Evolutionary conservation across 1,140 invertebrate species (phyloP), one percentile per base, ranked within the genome.

Genomic region (Tachypleus tridentatus): DNA sequence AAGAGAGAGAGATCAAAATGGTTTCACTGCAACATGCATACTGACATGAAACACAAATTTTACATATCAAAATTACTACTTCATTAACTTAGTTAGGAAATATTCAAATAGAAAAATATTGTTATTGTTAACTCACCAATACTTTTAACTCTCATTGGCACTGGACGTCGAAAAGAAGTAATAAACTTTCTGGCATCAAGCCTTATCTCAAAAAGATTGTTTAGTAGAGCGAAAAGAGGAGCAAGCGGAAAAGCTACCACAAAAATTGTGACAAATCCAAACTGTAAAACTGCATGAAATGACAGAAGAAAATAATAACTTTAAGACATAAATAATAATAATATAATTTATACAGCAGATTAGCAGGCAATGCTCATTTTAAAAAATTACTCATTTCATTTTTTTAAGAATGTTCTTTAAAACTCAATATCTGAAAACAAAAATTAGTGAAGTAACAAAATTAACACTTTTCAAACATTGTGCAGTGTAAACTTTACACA

Each of bases 241-340:
- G 90, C 91, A 61, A 93, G 76, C 0, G 91, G 91, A 80, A 94
- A 94, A 5, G 91, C 91, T 29, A 89, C 86, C 50, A 93, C 90
- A 74, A 94, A 93, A 61, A 93, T 86, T 4, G 90, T 93, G 47
- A 93, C 87, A 78, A 93, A 93, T 5, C 91, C 91, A 78, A 91
- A 93, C 74, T 93, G 89, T 29, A 93, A 77, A n/a, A 91, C 87
- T 87, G 72, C 56, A 29, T 29, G 29, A 75, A 70, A 74, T 49
- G 73, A 64, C 69, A 62, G 64, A 61, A 58, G 62, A 47, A 71
- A 65, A 62, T 74, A 72, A 68, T 75, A 70, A 62, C 71, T 54
- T 54, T 29, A 29, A 29, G 29, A 29, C 29, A 29, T 29, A 29
- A 29, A 29, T 29, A 29, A 29, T 29, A 29, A 29, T 29, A 29